Percentiles rank a stretch among this genome's conserved stretches.
phyloP scores from a whole-genome alignment of 2,113 vertebrate species.

The Cebus imitator region DNA sequence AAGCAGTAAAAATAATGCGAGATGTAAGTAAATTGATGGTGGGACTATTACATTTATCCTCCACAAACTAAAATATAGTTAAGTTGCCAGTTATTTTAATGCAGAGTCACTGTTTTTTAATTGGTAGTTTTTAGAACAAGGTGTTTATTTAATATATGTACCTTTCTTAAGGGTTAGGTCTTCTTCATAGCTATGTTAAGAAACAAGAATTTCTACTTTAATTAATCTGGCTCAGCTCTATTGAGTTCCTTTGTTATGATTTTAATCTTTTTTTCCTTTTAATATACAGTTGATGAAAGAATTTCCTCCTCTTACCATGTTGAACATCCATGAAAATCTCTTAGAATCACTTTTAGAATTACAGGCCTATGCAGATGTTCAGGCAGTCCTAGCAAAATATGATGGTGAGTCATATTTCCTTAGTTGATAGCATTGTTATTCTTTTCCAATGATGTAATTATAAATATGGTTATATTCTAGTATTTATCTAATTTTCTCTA shows the following conservation, averaged over 20 bases:
- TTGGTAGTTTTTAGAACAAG: conserved; percentile 25
- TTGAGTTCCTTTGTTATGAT: conserved; percentile 49
- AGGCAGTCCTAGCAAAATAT: conserved; percentile 98
- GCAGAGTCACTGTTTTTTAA: conserved; percentile 29
- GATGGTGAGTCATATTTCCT: conserved; percentile 88
- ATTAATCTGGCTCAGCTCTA: background rate
- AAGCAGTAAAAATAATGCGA: conserved; percentile 99
- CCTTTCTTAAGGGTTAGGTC: conserved; percentile 10
- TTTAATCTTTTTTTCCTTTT: conserved; percentile 67
- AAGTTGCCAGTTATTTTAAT: conserved; percentile 51
- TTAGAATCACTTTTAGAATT: conserved; percentile 97
- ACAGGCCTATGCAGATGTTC: conserved; percentile 98
- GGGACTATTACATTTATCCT: background rate
- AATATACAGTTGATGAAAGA: conserved; percentile 96
- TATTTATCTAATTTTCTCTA: conserved; percentile 45
- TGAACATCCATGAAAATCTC: conserved; percentile 99
- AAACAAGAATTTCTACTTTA: conserved; percentile 47
- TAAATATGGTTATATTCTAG: background rate
- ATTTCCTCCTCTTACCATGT: conserved; percentile 97
- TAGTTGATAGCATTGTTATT: conserved; percentile 21
- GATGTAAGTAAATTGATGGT: conserved; percentile 90
- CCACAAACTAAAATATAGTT: conserved; percentile 23
- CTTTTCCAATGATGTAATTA: background rate
- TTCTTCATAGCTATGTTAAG: conserved; percentile 41
- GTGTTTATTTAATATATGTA: conserved; percentile 1